Percentiles rank a stretch among this genome's conserved stretches.
These are phyloP conservation scores for Tipula lateralis DNA, from an alignment of 2,888 invertebrate species.

Conservation along the genomic window DNA sequence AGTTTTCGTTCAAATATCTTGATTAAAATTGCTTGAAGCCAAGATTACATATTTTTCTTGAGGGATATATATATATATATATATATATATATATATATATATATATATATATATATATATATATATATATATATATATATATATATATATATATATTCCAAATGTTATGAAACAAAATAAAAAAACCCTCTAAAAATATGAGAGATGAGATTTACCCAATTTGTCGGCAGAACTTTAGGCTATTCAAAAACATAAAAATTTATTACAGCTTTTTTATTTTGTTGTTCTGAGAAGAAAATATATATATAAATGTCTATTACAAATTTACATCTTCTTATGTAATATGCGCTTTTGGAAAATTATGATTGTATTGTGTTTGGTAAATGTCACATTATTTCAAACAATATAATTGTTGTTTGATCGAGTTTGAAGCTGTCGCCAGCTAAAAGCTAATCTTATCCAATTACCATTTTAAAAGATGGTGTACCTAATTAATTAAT, in stretches of 20 bases:
- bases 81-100: neutral
- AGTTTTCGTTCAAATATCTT: neutral
- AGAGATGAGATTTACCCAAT: conserved; percentile 11
- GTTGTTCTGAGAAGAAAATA: neutral
- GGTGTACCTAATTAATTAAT: neutral
- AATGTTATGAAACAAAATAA: neutral
- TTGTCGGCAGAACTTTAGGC: conserved; percentile 19
- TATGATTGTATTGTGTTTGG: neutral
- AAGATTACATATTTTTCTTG: neutral
- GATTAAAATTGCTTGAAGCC: neutral
- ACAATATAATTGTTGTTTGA: neutral
- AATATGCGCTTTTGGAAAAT: neutral
- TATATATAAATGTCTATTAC: neutral
- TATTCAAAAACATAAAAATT: conserved; percentile 13
- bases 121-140: no score
- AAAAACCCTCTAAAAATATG: neutral
- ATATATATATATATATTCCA: neutral
- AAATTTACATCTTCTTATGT: neutral
- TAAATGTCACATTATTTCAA: conserved; percentile 11
- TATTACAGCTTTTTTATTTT: neutral
- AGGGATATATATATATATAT: neutral
- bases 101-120: no score
- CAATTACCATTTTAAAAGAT: neutral
- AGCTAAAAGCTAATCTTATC: neutral
- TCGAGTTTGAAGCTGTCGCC: neutral